These are phyloP conservation scores for Sebastes cheni DNA, from an alignment of 2,797 vertebrate species.

Conservation along the genomic window DNA sequence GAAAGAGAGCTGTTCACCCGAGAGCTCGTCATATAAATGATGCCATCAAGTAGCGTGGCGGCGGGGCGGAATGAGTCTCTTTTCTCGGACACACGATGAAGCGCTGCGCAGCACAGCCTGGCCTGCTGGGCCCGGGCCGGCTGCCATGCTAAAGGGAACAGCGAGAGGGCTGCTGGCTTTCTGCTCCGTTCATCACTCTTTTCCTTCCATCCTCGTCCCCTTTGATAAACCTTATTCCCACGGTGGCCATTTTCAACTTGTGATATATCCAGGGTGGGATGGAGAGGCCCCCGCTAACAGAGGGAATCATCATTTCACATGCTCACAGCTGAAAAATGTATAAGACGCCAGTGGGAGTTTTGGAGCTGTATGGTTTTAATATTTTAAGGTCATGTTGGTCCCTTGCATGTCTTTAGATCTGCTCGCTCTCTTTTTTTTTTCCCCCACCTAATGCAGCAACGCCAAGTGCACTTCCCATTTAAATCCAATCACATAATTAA, in stretches of 20 bases:
- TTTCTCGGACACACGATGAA: slow-evolving; percentile 23
- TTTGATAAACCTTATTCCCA: slow-evolving; percentile 16
- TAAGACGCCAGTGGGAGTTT: background rate
- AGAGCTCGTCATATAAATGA: slow-evolving; percentile 30
- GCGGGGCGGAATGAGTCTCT: slow-evolving; percentile 25
- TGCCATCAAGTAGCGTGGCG: slow-evolving; percentile 32
- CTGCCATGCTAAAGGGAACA: slow-evolving; percentile 40
- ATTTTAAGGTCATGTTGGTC: slow-evolving; percentile 28
- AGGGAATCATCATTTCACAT: slow-evolving; percentile 3
- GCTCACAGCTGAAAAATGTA: slow-evolving; percentile 11
- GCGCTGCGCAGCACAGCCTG: background rate
- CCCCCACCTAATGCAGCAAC: slow-evolving; percentile 32
- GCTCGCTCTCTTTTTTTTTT: slow-evolving; percentile 19
- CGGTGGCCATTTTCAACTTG: slow-evolving; percentile 12
- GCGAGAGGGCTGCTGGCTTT: slow-evolving; percentile 5
- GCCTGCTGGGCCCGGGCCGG: slow-evolving; percentile 41
- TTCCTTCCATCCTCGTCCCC: background rate
- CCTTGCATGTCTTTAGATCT: slow-evolving; percentile 19
- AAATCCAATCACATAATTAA: slow-evolving; percentile 79
- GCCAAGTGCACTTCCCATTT: slow-evolving; percentile 47
- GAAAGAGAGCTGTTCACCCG: background rate
- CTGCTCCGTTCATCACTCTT: slow-evolving; percentile 20
- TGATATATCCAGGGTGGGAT: slow-evolving; percentile 8
- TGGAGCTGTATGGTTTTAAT: slow-evolving; percentile 10
- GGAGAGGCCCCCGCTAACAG: background rate